Base-by-base conservation (phyloP, 2,888 invertebrate species). In the Oxytorus armatus region DNA sequence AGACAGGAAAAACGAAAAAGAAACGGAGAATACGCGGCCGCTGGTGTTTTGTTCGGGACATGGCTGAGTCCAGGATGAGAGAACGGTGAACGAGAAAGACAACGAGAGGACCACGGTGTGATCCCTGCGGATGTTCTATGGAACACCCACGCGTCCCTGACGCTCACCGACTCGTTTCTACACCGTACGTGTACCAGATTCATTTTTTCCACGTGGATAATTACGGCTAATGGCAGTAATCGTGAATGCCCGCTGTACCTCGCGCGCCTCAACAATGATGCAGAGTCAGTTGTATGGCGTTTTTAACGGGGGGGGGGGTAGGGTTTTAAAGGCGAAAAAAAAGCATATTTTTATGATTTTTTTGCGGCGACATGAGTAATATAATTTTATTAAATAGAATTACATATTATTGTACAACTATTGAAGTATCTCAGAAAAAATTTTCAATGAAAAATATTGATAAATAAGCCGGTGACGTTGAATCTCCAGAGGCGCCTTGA, bases 131-230 rank as follows among this genome's bases (percentile, higher is more conserved):
- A 23, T 49, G 21, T 53, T 42, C 59, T 72, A n/a, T n/a, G 86
- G 88, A 89, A 88, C 89, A 89, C 89, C 89, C 89, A 90, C 89
- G 88, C 88, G 88, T 86, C 86, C 86, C 88, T 87, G 86, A 85
- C 82, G 81, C 72, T 68, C 84, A 76, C 29, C 44, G 18, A 18
- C 47, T 23, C n/a, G 21, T 29, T 21, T 29, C 25, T 7, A n/a
- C 55, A 21, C 4, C 18, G 36, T 39, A 21, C 83, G 59, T 85
- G 85, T 86, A 79, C 83, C 76, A 57, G 53, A 25, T 77, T 81
- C 59, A 83, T 85, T 85, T 86, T 85, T 82, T 74, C 81, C 47
- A 25, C 59, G 44, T 16, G 81, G 85, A 86, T 89, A 90, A 89
- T 90, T 89, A 86, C 88, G 84, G 88, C 87, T 89, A 90, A 90